phyloP scores from a whole-genome alignment of 2,888 invertebrate genomes.

The Lepidochitona cinerea region DNA sequence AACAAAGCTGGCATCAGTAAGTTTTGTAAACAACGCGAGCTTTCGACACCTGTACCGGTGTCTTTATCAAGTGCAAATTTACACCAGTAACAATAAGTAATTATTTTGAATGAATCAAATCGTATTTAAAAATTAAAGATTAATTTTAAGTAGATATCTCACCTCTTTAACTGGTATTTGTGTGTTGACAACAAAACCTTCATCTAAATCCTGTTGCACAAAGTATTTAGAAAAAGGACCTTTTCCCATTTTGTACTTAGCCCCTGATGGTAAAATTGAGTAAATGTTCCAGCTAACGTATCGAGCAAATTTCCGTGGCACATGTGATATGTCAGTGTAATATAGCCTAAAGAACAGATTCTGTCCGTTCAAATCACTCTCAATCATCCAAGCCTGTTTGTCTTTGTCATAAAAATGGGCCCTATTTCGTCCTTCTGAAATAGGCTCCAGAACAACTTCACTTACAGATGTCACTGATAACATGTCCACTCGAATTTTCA shows the following conservation, averaged over 20 bases:
- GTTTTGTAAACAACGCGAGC: no score
- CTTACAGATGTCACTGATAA: constrained; percentile 81
- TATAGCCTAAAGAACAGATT: constrained; percentile 81
- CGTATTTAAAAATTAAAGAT: no score
- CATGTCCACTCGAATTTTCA: constrained; percentile 82
- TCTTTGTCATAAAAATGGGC: constrained; percentile 83
- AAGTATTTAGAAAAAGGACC: constrained; percentile 86
- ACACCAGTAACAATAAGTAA: no score
- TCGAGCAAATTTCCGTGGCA: constrained; percentile 83
- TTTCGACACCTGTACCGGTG: no score
- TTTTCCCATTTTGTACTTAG: constrained; percentile 78
- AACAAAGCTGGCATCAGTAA: no score
- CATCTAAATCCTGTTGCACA: constrained; percentile 83
- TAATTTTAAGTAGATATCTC: no score
- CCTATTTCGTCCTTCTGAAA: constrained; percentile 49
- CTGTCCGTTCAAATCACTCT: constrained; percentile 84
- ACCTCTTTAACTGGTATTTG: constrained; percentile 82
- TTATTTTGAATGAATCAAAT: no score
- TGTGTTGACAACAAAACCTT: constrained; percentile 87
- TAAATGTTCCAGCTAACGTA: constrained; percentile 63
- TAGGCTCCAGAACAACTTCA: constrained; percentile 73
- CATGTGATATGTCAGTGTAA: constrained; percentile 74
- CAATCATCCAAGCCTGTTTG: constrained; percentile 84
- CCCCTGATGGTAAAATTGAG: constrained; percentile 73
- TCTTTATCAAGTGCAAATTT: no score